These are phyloP conservation scores for Acleris holmiana DNA, from an alignment of 2,888 invertebrate species.

Conservation along the genomic window DNA sequence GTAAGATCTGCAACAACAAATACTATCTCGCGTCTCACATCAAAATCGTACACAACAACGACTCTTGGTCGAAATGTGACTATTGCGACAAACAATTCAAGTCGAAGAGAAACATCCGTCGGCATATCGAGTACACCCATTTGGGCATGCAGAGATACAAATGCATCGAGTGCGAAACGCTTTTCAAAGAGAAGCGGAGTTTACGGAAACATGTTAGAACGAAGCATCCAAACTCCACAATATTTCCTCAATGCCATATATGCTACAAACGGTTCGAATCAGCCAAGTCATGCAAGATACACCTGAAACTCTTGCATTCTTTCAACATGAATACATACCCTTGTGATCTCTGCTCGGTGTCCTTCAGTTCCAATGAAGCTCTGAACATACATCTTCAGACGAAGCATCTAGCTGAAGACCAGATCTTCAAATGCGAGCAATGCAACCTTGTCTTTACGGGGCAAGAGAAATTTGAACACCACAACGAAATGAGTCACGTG, in stretches of 20 bases:
- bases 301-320: conserved; percentile 67
- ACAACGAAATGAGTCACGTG: conserved; percentile 56
- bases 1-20: conserved; percentile 68
- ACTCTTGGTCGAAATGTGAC: conserved; percentile 65
- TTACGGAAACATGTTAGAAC: conserved; percentile 68
- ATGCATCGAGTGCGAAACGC: conserved; percentile 69
- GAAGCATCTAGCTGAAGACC: conserved; percentile 66
- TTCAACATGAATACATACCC: conserved; percentile 71
- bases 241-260: conserved; percentile 71
- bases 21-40: conserved; percentile 70
- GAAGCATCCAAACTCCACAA: conserved; percentile 64
- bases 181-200: conserved; percentile 73
- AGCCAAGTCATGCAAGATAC: conserved; percentile 73
- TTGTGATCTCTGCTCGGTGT: conserved; percentile 66
- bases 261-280: conserved; percentile 72
- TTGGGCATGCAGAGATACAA: conserved; percentile 69
- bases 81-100: conserved; percentile 72
- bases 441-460: conserved; percentile 71
- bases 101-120: conserved; percentile 66
- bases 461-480: conserved; percentile 62
- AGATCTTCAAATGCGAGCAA: conserved; percentile 70
- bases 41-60: conserved; percentile 66
- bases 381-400: conserved; percentile 61
- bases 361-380: conserved; percentile 62
- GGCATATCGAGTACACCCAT: conserved; percentile 72